Base-by-base conservation (phyloP, 2,797 vertebrate species). In the Streptopelia turtur region DNA sequence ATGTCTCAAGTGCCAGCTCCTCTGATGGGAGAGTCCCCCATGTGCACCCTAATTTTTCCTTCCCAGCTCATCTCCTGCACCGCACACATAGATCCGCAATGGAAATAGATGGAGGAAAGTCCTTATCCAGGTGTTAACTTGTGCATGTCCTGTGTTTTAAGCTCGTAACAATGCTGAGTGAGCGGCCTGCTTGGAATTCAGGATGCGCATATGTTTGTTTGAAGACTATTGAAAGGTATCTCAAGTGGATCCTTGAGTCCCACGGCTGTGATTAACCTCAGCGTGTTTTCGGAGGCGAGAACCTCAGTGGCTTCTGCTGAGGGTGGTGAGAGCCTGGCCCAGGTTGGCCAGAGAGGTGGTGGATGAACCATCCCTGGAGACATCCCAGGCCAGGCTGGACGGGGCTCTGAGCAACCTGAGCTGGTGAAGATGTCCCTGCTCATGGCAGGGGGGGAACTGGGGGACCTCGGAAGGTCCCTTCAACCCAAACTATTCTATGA, bases 1-100 rank as follows among this genome's bases (percentile, higher is more conserved):
- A 60, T 30, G 53, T 63, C 93, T 66, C 84, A 3, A 70, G 77
- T 76, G 76, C 52, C 75, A 7, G 52, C 4, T n/a, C 11, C 53
- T 82, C 61, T 53, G 57, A 75, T 45, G 35, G 53, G 66, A 86
- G 55, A 69, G 31, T 22, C 25, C 31, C 27, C 6, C 14, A 5
- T 6, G 31, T 13, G 47, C 85, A 59, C 15, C 43, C 52, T 43
- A 0, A 45, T 79, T 77, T 83, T 83, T 27, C 47, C 30, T 59
- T 59, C 64, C 53, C 28, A 25, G 35, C 55, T 50, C 11, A 0
- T 28, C 61, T 52, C n/a, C 41, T 28, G n/a, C 4, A 0, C 49
- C 2, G 31, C 49, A 9, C 1, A 0, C 4, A 1, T 20, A 24
- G 69, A 8, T n/a, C 69, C 4, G 8, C 20, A 12, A 21, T 21